Evolutionary conservation across 2,888 invertebrate species (phyloP), one percentile per base, ranked within the genome.

Genomic region (Clusia tigrina): DNA sequence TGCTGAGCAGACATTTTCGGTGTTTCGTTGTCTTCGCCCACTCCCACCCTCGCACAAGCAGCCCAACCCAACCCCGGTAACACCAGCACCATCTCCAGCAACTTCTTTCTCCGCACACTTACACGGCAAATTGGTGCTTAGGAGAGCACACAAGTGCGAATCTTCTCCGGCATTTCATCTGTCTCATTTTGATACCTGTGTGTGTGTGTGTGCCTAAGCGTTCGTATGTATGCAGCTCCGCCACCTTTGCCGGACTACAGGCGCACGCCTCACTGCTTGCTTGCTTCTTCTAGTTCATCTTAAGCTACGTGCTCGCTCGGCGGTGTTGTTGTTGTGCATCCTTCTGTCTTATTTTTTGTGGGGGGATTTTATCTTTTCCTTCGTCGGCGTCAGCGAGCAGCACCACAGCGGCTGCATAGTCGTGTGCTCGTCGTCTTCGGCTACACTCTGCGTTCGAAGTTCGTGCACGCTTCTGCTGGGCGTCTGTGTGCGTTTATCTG

Each of bases 281-380:
- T 17, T 56, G 37, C 48, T 48, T 48, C 48, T 20, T 78, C 78
- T 78, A 78, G 79, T 79, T 74, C 71, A 74, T 79, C 79, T 78
- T 78, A 78, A 76, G 77, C 78, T 71, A 71, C 77, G 74, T 73
- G 72, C 73, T 72, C 72, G 78, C 72, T 73, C 78, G 75, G 72
- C 71, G 71, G 73, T 66, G 69, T 59, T 46, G 54, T 70, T 67
- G 65, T 59, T 57, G 67, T 71, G 72, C 72, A 71, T 63, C 66
- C 62, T 67, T 65, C 64, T 67, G 48, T 69, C 69, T 66, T 23
- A 57, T 77, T 64, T 71, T 67, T 63, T 61, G n/a, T 51, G 25
- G 18, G 54, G 25, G 32, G 25, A 24, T 54, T 26, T 25, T n/a
- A 25, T 51, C 48, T 48, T 25, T 20, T 58, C 23, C 26, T 58